These are phyloP conservation scores for Sternarchorhynchus goeldii DNA, from an alignment of 2,797 vertebrate species.

Conservation along the genomic window DNA sequence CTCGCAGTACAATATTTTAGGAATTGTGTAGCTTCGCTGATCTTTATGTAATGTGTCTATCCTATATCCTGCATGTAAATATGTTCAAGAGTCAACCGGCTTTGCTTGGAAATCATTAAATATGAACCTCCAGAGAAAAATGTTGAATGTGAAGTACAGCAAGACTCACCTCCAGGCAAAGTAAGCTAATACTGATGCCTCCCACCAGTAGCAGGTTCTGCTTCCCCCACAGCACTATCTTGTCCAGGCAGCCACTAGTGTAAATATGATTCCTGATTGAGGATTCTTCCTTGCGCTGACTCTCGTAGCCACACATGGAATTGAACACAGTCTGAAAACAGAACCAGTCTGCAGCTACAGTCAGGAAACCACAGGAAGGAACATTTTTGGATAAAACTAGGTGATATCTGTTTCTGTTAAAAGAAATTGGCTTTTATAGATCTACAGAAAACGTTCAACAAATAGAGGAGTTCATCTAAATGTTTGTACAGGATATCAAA, in stretches of 20 bases:
- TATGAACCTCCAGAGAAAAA: not conserved
- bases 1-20: not conserved
- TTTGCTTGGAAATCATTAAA: too few species aligned
- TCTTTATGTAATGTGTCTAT: too few species aligned
- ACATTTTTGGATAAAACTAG: not conserved
- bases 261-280: conserved; percentile 59
- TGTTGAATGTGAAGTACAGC: not conserved
- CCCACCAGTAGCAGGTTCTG: conserved; percentile 76
- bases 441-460: too few species aligned
- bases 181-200: conserved; percentile 70
- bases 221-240: conserved; percentile 73
- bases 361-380: not conserved
- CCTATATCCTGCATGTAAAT: too few species aligned
- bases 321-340: conserved; percentile 75
- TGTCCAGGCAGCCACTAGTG: conserved; percentile 76
- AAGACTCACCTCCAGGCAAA: conserved; percentile 65
- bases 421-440: too few species aligned
- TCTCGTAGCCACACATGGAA: conserved; percentile 85
- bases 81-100: too few species aligned
- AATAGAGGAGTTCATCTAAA: too few species aligned
- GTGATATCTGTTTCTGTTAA: not conserved
- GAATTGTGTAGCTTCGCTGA: not conserved
- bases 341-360: conserved; percentile 4
- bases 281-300: conserved; percentile 61
- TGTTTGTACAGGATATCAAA: too few species aligned